Evolutionary conservation across 2,113 vertebrate genomes (phyloP).

Genomic region (Gobiocypris rarus): DNA sequence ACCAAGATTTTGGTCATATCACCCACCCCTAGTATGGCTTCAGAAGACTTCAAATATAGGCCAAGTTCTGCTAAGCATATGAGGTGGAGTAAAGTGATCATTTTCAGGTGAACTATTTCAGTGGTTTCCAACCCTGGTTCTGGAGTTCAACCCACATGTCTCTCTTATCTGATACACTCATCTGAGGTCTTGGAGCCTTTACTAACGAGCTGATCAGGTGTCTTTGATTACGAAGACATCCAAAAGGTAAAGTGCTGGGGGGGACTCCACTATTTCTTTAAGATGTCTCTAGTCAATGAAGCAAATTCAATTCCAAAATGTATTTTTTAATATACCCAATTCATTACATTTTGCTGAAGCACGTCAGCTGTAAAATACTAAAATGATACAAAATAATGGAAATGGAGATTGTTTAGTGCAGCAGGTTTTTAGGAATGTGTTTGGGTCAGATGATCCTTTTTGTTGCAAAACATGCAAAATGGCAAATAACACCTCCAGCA

Average conservation of each 20-base stretch:
- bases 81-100: neutral
- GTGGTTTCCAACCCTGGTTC: no score
- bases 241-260: no score
- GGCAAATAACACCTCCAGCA: neutral
- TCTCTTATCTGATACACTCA: no score
- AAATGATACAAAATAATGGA: neutral
- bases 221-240: no score
- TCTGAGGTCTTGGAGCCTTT: no score
- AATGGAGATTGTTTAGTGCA: neutral
- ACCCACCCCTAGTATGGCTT: no score
- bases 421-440: neutral
- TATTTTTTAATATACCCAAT: neutral
- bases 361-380: neutral
- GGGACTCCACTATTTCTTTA: neutral
- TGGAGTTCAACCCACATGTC: no score
- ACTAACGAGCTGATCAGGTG: no score
- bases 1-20: no score
- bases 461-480: neutral
- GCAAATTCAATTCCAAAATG: neutral
- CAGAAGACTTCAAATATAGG: no score
- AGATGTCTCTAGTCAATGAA: neutral
- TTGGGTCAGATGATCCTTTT: neutral
- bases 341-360: neutral
- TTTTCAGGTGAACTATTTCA: neutral
- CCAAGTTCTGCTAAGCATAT: neutral